Conservation (phyloP, 2,113 vertebrate species). For the Pholis gunnellus region DNA sequence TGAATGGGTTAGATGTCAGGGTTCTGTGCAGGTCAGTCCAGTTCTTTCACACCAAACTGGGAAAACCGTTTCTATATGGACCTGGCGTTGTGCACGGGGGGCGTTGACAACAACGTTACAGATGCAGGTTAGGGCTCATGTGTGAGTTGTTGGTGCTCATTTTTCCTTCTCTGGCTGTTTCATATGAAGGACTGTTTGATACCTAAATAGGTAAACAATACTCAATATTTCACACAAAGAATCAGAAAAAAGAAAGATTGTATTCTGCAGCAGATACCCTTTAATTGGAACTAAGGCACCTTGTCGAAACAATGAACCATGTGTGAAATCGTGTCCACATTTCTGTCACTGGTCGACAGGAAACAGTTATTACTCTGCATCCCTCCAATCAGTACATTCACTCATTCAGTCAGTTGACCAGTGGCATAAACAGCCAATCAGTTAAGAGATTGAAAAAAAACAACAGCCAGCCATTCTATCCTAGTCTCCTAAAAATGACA, state of each 20-base stretch:
- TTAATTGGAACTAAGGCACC: neutral
- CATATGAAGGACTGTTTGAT: neutral
- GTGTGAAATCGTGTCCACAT: neutral
- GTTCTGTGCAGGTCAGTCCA: neutral
- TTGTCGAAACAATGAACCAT: neutral
- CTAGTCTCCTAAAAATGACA: too few species aligned
- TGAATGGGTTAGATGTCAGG: too few species aligned
- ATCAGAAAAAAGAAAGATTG: too few species aligned
- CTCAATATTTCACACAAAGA: too few species aligned
- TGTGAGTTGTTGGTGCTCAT: too few species aligned
- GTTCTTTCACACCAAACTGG: neutral
- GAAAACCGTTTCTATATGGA: too few species aligned
- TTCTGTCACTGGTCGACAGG: neutral
- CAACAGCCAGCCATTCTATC: neutral
- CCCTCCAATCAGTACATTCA: slow-evolving; percentile 3
- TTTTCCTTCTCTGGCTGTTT: neutral
- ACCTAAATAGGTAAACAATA: neutral
- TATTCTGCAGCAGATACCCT: too few species aligned
- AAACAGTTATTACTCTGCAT: neutral
- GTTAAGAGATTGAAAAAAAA: slow-evolving; percentile 3
- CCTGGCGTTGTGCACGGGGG: too few species aligned
- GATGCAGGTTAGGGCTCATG: too few species aligned
- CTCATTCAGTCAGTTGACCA: neutral
- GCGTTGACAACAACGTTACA: too few species aligned
- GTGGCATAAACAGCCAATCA: neutral